These are phyloP conservation scores for Crocallis elinguaria DNA, from an alignment of 2,888 invertebrate species.

Conservation along the genomic window DNA sequence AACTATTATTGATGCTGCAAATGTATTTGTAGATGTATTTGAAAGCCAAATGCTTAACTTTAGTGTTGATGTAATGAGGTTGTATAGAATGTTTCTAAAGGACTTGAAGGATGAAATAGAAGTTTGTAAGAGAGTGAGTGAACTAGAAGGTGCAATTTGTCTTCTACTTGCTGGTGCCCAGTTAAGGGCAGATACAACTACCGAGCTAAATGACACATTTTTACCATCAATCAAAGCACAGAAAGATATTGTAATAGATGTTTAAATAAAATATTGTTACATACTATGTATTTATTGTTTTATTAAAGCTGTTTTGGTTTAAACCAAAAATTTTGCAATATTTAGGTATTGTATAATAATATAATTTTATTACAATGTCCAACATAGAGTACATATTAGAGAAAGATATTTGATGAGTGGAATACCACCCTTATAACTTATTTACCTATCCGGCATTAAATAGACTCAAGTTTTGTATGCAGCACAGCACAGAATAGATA, in stretches of 20 bases:
- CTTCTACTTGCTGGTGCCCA: constrained; percentile 87
- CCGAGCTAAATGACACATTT: constrained; percentile 59
- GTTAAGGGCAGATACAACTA: constrained; percentile 68
- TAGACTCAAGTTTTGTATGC: too few relatives aligned
- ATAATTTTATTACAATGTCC: too few relatives aligned
- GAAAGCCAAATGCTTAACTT: constrained; percentile 86
- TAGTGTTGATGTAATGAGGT: constrained; percentile 85
- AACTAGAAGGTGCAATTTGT: constrained; percentile 89
- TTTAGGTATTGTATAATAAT: too few relatives aligned
- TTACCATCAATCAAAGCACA: constrained; percentile 77
- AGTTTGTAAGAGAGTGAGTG: constrained; percentile 86
- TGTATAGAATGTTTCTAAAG: constrained; percentile 86
- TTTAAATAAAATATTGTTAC: constrained; percentile 49
- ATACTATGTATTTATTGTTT: neutral
- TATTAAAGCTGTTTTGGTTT: too few relatives aligned
- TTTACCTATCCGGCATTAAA: too few relatives aligned
- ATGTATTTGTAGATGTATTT: constrained; percentile 90
- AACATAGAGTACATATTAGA: too few relatives aligned
- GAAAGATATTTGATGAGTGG: too few relatives aligned
- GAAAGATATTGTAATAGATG: constrained; percentile 85
- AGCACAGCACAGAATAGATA: too few relatives aligned
- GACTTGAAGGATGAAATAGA: constrained; percentile 88
- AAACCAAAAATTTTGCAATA: too few relatives aligned
- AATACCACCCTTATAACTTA: too few relatives aligned
- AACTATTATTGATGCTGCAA: constrained; percentile 89